Conservation (phyloP, 2,888 invertebrate species). For the Cephus sareptanus region DNA sequence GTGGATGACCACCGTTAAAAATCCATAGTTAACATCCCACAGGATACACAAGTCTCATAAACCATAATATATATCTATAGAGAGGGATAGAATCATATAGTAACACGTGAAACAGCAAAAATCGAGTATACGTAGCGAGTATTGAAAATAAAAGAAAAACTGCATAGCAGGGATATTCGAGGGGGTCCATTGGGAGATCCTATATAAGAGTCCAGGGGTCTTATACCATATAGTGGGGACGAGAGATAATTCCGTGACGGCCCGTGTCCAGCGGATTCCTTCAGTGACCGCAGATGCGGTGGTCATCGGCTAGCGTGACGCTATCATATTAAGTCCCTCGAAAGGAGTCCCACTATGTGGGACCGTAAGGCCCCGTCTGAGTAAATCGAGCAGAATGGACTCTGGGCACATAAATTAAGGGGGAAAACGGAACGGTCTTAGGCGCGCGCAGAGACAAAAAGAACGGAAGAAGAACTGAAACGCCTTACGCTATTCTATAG, state of each 20-base stretch:
- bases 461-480: background rate
- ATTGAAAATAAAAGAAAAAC: background rate
- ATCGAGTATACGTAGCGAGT: background rate
- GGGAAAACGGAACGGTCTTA: background rate
- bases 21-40: background rate
- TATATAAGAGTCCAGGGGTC: background rate
- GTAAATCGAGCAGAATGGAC: conserved; percentile 9
- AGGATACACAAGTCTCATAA: conserved; percentile 1
- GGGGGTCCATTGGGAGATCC: conserved; percentile 29
- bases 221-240: background rate
- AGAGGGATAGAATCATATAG: background rate
- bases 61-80: background rate
- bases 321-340: conserved; percentile 29
- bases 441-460: background rate
- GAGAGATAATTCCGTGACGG: conserved; percentile 7
- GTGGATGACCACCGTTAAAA: conserved; percentile 33
- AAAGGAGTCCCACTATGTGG: background rate
- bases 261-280: background rate
- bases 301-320: conserved; percentile 40
- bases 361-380: background rate
- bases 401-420: conserved; percentile 5
- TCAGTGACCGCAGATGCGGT: conserved; percentile 29
- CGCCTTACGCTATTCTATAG: background rate
- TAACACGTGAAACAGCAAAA: background rate
- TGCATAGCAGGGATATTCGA: background rate